phyloP scores from a whole-genome alignment of 1,140 invertebrate species.

The Drosophila varians region DNA sequence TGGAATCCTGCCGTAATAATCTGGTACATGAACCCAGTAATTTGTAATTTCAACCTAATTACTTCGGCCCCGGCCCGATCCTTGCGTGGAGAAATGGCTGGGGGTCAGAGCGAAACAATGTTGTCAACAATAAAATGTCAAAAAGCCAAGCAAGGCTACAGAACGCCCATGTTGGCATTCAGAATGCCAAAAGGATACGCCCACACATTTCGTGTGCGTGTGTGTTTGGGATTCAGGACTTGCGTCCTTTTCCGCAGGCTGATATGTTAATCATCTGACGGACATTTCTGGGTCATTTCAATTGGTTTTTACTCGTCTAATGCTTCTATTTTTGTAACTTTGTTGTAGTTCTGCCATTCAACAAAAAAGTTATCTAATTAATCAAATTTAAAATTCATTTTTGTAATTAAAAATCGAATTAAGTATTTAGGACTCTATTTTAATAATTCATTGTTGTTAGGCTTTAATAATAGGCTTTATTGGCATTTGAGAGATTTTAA shows the following conservation, averaged over 20 bases:
- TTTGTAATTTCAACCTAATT: slow-evolving; percentile 81
- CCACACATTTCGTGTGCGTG: not conserved
- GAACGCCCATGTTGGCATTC: slow-evolving; percentile 57
- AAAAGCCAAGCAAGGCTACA: slow-evolving; percentile 57
- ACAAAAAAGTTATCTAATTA: not conserved
- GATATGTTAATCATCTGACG: slow-evolving; percentile 66
- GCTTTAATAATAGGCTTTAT: not conserved
- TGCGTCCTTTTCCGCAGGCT: slow-evolving; percentile 37
- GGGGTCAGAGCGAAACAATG: slow-evolving; percentile 49
- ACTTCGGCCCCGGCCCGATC: slow-evolving; percentile 39
- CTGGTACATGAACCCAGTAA: slow-evolving; percentile 75
- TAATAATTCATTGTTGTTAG: not conserved
- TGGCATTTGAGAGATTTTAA: not conserved
- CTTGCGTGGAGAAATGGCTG: not conserved
- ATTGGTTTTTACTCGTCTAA: slow-evolving; percentile 44
- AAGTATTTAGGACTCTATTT: not conserved
- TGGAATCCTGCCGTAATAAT: slow-evolving; percentile 73
- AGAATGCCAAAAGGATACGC: slow-evolving; percentile 41
- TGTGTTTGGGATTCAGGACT: slow-evolving; percentile 8
- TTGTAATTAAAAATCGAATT: slow-evolving; percentile 4
- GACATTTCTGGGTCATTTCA: slow-evolving; percentile 60
- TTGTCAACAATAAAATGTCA: slow-evolving; percentile 73
- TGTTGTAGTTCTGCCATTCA: slow-evolving; percentile 7
- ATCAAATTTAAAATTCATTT: not conserved
- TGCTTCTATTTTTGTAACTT: not conserved